phyloP scores from a whole-genome alignment of 2,797 vertebrate genomes.

The Ptychobarbus kaznakovi region DNA sequence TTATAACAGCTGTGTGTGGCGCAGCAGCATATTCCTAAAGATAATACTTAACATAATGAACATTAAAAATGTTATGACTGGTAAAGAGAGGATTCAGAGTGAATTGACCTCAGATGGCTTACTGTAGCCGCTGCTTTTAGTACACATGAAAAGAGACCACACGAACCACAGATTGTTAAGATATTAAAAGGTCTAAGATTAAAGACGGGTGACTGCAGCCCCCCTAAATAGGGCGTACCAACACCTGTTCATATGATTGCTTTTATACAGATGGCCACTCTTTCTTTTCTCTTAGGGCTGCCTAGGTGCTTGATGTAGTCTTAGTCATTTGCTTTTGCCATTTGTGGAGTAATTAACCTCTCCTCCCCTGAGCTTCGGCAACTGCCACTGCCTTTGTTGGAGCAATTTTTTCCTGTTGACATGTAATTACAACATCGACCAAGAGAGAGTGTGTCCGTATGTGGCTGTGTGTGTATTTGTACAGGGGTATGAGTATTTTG shows the following conservation, averaged over 20 bases:
- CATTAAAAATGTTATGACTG: neutral
- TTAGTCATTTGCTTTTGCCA: slow-evolving; percentile 49
- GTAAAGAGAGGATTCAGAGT: neutral
- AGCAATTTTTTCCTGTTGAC: slow-evolving; percentile 52
- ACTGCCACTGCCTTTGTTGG: slow-evolving; percentile 31
- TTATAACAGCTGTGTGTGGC: slow-evolving; percentile 18
- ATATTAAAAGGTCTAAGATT: neutral
- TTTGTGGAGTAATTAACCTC: slow-evolving; percentile 54
- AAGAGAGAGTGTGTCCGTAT: neutral
- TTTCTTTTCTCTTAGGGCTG: slow-evolving; percentile 29
- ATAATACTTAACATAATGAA: slow-evolving; percentile 15
- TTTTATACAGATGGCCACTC: slow-evolving; percentile 19
- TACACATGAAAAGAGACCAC: neutral
- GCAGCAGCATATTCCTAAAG: neutral
- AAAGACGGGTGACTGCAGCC: neutral
- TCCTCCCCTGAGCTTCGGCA: slow-evolving; percentile 33
- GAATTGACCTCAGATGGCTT: slow-evolving; percentile 7
- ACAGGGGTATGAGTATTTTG: slow-evolving; percentile 55
- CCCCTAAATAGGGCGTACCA: neutral
- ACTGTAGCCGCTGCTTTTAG: neutral
- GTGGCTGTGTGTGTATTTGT: slow-evolving; percentile 30
- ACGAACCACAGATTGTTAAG: neutral
- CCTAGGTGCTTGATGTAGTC: slow-evolving; percentile 25
- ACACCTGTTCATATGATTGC: neutral
- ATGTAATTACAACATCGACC: slow-evolving; percentile 47